Conservation (phyloP, 2,113 vertebrate species). For the Tyto alba region DNA sequence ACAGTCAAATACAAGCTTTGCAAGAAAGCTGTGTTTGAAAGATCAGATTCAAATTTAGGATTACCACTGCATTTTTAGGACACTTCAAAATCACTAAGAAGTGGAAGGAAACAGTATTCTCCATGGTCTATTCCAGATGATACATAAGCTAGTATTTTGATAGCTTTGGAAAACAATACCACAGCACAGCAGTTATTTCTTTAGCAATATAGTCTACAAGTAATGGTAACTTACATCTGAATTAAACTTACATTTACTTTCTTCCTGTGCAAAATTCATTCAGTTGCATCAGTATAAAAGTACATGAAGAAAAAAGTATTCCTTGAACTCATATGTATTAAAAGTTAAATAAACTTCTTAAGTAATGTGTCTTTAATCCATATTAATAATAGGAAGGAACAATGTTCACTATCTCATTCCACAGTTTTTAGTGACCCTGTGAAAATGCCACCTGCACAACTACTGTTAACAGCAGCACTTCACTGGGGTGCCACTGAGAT, state of each 20-base stretch:
- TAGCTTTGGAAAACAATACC: not conserved
- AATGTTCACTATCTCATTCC: not conserved
- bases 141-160: not conserved
- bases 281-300: not conserved
- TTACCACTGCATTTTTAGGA: not conserved
- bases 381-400: not conserved
- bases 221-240: not conserved
- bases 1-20: not conserved
- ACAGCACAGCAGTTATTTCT: not conserved
- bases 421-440: not conserved
- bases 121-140: not conserved
- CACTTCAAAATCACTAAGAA: not conserved
- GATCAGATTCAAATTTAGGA: not conserved
- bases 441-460: not conserved
- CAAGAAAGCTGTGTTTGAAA: not conserved
- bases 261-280: not conserved
- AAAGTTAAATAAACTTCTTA: not conserved
- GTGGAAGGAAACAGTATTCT: not conserved
- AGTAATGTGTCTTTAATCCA: not conserved
- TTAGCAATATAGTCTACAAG: not conserved
- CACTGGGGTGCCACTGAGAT: not conserved
- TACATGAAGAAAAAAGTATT: not conserved
- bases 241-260: not conserved
- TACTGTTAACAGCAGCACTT: rapidly evolving
- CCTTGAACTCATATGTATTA: not conserved